phyloP scores from a whole-genome alignment of 1,140 invertebrate species.

The Drosophila nigromelanica region DNA sequence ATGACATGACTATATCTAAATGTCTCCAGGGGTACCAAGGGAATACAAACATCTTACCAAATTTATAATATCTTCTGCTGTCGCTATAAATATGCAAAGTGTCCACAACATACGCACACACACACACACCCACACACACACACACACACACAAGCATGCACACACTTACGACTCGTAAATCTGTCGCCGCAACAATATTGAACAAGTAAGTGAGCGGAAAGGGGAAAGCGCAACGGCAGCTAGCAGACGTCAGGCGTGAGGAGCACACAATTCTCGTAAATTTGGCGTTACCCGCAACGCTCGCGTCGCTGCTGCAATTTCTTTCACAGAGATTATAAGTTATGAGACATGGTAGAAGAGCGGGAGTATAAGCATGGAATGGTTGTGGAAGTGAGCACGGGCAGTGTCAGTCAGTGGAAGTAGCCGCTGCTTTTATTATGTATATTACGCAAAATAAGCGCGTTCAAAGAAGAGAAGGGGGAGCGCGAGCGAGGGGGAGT shows the following conservation, averaged over 20 bases:
- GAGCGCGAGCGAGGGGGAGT: not conserved
- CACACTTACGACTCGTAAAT: slow-evolving; percentile 60
- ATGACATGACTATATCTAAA: slow-evolving; percentile 3
- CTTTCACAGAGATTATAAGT: slow-evolving; percentile 64
- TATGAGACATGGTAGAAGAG: slow-evolving; percentile 35
- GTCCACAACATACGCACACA: slow-evolving; percentile 24
- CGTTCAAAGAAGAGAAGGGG: not conserved
- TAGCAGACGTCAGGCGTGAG: not conserved
- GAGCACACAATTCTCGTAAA: slow-evolving; percentile 59
- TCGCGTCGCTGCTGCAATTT: slow-evolving; percentile 54
- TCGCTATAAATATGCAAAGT: slow-evolving; percentile 49
- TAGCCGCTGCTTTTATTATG: slow-evolving; percentile 40
- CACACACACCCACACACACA: slow-evolving; percentile 24
- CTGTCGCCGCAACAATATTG: slow-evolving; percentile 61
- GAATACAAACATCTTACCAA: slow-evolving; percentile 38
- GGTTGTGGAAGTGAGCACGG: not conserved
- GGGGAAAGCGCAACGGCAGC: slow-evolving; percentile 3
- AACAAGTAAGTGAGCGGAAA: slow-evolving; percentile 13
- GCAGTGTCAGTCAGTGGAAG: slow-evolving; percentile 3
- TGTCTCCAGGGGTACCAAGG: not conserved
- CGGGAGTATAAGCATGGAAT: not conserved
- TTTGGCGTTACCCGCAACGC: slow-evolving; percentile 37
- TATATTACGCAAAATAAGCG: slow-evolving; percentile 50
- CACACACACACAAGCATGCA: slow-evolving; percentile 19
- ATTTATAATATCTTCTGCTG: slow-evolving; percentile 34